Evolutionary conservation across 1,140 invertebrate genomes (phyloP).

Genomic region (Gonatopus flavifemur): DNA sequence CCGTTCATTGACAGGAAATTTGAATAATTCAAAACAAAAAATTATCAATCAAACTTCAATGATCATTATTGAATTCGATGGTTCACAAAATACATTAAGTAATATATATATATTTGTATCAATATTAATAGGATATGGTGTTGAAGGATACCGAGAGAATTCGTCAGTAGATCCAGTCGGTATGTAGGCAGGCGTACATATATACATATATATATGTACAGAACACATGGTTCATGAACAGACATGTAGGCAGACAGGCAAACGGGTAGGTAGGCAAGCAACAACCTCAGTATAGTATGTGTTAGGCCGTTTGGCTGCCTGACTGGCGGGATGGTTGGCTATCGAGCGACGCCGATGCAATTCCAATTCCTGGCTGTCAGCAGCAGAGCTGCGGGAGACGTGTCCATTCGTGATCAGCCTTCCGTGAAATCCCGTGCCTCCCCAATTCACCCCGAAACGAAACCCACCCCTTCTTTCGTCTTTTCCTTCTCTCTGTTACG

Average conservation of each 20-base stretch:
- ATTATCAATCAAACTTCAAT: too few species aligned
- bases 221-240: background rate
- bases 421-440: conserved; percentile 56
- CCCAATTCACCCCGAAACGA: conserved; percentile 45
- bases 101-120: too few species aligned
- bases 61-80: too few species aligned
- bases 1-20: too few species aligned
- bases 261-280: conserved; percentile 3
- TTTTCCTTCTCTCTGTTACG: conserved; percentile 15
- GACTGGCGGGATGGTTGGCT: conserved; percentile 49
- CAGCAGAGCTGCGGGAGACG: conserved; percentile 58
- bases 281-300: conserved; percentile 18
- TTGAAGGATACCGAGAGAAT: too few species aligned
- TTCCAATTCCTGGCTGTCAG: conserved; percentile 61
- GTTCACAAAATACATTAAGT: too few species aligned
- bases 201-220: background rate
- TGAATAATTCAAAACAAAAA: too few species aligned
- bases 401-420: conserved; percentile 58
- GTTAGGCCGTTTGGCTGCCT: conserved; percentile 40
- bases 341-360: conserved; percentile 60
- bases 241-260: background rate
- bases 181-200: conserved; percentile 12
- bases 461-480: conserved; percentile 30
- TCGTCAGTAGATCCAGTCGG: conserved; percentile 24
- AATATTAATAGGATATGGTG: too few species aligned